Base-by-base conservation (phyloP, 2,797 vertebrate genomes). In the Gambelia wislizenii region DNA sequence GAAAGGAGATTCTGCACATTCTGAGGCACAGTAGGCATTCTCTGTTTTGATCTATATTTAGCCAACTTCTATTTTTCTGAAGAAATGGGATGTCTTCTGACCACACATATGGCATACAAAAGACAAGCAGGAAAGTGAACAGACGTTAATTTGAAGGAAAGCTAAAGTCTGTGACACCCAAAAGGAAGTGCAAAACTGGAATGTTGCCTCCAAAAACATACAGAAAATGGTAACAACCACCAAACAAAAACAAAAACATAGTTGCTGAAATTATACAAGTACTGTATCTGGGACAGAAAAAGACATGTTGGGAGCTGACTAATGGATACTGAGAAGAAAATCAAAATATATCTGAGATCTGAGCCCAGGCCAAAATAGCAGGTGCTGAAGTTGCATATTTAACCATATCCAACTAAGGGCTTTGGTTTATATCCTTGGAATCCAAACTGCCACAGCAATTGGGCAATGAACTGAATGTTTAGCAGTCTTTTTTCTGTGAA, bases 81-180 rank as follows among this genome's bases (percentile, higher is more conserved):
- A 85, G 91, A 94, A 93, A 80, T 69, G 84, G 89, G 92, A 92
- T 16, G 64, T 4, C 0, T 90, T 81, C 42, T 22, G 47, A 33
- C 0, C 0, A 83, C 44, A 91, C 91, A 86, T 33, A 91, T 6
- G 42, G 82, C 72, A 0, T 74, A 56, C 49, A 18, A 72, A 42
- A 33, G 0, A 36, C 44, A 86, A 67, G 7, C 9, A 86, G 61
- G 89, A 22, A 14, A 84, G 87, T 76, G 13, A 75, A 25, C 79
- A 95, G 95, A 95, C 92, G 10, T 91, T 84, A 84, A 93, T 93
- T 90, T 85, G 87, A 93, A 95, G 94, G 95, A 97, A 96, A 96
- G 95, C 85, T 95, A 95, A 91, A 93, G 93, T 92, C 91, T 96
- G 94, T 91, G 77, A 88, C 42, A 59, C 83, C 96, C 96, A 96